phyloP scores from a whole-genome alignment of 2,888 invertebrate genomes.

The Melinaea marsaeus region DNA sequence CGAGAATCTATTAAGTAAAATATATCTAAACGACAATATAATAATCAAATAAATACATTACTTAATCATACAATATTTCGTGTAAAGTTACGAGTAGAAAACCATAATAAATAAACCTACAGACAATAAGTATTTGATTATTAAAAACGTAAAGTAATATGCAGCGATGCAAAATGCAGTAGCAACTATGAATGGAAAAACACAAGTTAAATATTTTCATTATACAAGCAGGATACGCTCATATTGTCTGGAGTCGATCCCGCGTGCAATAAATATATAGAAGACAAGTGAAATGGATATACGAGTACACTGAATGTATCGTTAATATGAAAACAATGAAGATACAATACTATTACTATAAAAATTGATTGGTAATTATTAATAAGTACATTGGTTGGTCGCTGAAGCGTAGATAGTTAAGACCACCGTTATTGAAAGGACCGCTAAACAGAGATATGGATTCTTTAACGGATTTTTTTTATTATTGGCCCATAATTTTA shows the following conservation, averaged over 20 bases:
- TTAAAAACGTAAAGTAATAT: not conserved
- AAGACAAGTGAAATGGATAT: not conserved
- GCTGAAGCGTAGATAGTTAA: conserved; percentile 13
- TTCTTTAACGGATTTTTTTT: not conserved
- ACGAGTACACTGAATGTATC: not conserved
- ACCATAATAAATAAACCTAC: not conserved
- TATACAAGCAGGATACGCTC: conserved; percentile 3
- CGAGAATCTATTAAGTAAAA: not conserved
- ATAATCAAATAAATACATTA: too few relatives aligned
- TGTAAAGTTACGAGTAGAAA: too few relatives aligned
- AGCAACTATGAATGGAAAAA: conserved; percentile 4
- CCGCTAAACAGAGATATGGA: conserved; percentile 12
- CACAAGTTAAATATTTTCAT: conserved; percentile 15
- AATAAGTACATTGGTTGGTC: conserved; percentile 15
- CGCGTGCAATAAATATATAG: conserved; percentile 1
- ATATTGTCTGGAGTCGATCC: conserved; percentile 19
- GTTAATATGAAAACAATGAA: conserved; percentile 4
- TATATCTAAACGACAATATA: too few relatives aligned
- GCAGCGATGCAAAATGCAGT: not conserved
- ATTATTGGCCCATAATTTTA: too few relatives aligned
- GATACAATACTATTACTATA: conserved; percentile 12
- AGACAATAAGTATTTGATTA: too few relatives aligned
- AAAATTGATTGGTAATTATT: conserved; percentile 13
- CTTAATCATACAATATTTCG: too few relatives aligned
- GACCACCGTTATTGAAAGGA: conserved; percentile 16